phyloP scores from a whole-genome alignment of 2,797 vertebrate species.

The Adrianichthys oophorus region DNA sequence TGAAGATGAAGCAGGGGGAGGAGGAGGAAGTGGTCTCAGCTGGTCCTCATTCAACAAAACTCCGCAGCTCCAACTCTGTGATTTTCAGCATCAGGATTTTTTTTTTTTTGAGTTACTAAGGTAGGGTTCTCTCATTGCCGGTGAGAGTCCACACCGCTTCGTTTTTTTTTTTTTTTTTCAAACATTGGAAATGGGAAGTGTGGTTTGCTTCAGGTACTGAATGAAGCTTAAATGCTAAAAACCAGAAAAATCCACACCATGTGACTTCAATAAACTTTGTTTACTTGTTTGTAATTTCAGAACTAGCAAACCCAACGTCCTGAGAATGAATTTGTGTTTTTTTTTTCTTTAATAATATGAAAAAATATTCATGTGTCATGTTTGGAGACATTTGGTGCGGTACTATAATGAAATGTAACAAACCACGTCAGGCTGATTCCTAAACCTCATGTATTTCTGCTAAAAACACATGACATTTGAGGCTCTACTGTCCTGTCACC shows the following conservation, averaged over 20 bases:
- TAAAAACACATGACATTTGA: constrained; percentile 3
- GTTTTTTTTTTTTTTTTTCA: constrained; percentile 13
- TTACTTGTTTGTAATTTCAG: constrained; percentile 6
- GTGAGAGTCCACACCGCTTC: constrained; percentile 4
- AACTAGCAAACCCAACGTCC: neutral
- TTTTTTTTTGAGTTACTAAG: constrained; percentile 35
- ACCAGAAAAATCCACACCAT: neutral
- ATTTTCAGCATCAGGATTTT: constrained; percentile 73
- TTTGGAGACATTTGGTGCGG: neutral
- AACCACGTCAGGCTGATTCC: constrained; percentile 29
- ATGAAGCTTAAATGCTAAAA: constrained; percentile 1
- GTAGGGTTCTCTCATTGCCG: constrained; percentile 27
- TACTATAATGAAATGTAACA: constrained; percentile 9
- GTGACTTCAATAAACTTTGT: neutral
- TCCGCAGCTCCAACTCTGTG: constrained; percentile 41
- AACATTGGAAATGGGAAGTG: constrained; percentile 47
- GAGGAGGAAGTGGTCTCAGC: constrained; percentile 40
- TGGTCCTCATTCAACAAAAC: constrained; percentile 49
- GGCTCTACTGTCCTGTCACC: constrained; percentile 90
- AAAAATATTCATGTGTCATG: too few species aligned
- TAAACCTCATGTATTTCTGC: constrained; percentile 32
- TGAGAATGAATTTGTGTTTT: constrained; percentile 5
- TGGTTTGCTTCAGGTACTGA: constrained; percentile 7
- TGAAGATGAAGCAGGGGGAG: constrained; percentile 26
- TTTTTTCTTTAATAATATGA: neutral